A percentile compares a stretch with the other conserved stretches of the same genome.
Evolutionary conservation across 37 sponge, comb jelly and placozoan genomes (phyloP).

Genomic region (Tethya wilhelma): DNA sequence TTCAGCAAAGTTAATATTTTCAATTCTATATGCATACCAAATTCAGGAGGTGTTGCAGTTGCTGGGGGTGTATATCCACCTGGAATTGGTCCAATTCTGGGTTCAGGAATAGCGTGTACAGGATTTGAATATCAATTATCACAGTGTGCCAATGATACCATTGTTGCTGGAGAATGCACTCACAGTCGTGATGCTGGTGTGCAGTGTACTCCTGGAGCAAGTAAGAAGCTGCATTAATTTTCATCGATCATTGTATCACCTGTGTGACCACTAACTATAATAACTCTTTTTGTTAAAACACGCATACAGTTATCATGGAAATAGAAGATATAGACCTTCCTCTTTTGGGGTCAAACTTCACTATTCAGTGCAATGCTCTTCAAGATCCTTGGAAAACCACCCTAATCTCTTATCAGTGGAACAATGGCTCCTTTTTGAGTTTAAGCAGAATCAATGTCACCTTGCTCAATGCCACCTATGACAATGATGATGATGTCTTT

Average conservation of each 20-base stretch:
- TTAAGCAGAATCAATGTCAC: not conserved
- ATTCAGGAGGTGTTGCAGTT: slow-evolving; percentile 11
- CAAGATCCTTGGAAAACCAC: slow-evolving; percentile 2
- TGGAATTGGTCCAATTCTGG: not conserved
- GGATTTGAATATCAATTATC: slow-evolving; percentile 9
- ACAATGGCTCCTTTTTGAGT: not conserved
- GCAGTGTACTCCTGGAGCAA: not conserved
- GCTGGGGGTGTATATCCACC: not conserved
- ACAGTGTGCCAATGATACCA: not conserved
- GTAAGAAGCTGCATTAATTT: too few species aligned
- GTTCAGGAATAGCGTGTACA: not conserved
- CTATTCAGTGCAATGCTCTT: slow-evolving; percentile 8
- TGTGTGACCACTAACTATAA: too few species aligned
- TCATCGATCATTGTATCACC: too few species aligned
- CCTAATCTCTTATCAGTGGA: not conserved
- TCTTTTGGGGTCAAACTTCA: slow-evolving; percentile 1
- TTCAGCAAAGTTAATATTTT: too few species aligned
- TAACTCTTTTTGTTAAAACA: not conserved
- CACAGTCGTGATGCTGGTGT: slow-evolving; percentile 26
- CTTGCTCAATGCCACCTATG: not conserved
- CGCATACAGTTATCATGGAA: not conserved
- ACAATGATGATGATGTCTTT: not conserved
- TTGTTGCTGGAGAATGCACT: not conserved
- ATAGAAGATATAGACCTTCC: not conserved
- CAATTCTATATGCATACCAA: too few species aligned